Conservation (phyloP, 2,888 invertebrate species). For the Helicoverpa assulta region DNA sequence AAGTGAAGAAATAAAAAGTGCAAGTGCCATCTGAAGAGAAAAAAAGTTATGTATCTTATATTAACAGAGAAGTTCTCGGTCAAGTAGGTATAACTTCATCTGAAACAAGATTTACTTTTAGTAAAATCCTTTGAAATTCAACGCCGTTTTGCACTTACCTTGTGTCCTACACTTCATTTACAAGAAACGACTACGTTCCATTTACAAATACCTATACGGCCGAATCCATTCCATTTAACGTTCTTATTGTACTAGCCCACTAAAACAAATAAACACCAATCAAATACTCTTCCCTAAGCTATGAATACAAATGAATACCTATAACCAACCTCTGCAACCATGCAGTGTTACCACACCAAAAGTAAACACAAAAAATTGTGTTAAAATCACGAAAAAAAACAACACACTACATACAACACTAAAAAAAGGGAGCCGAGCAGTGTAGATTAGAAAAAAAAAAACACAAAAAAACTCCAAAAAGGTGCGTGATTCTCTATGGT, state of each 20-base stretch:
- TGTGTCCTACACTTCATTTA: too few relatives aligned
- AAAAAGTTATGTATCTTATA: too few relatives aligned
- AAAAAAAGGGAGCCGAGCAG: constrained; percentile 62
- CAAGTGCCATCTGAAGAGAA: too few relatives aligned
- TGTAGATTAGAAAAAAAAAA: constrained; percentile 15
- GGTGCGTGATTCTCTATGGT: constrained; percentile 47
- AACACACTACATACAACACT: constrained; percentile 29
- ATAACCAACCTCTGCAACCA: background rate
- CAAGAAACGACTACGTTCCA: too few relatives aligned
- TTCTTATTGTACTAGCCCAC: background rate
- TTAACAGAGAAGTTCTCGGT: too few relatives aligned
- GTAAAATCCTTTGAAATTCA: too few relatives aligned
- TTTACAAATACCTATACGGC: too few relatives aligned
- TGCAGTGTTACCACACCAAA: background rate
- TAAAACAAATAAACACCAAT: background rate
- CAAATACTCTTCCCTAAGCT: background rate
- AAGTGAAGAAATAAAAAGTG: too few relatives aligned
- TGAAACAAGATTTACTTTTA: too few relatives aligned
- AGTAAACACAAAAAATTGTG: background rate
- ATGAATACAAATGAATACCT: background rate
- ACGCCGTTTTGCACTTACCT: too few relatives aligned
- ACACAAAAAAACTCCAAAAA: constrained; percentile 11
- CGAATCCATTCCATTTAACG: too few relatives aligned
- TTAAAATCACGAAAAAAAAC: constrained; percentile 2
- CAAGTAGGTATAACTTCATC: too few relatives aligned